A percentile compares a stretch with the other conserved stretches of the same genome.
phyloP scores from a whole-genome alignment of 1,140 invertebrate genomes.

The Hylaeus anthracinus region DNA sequence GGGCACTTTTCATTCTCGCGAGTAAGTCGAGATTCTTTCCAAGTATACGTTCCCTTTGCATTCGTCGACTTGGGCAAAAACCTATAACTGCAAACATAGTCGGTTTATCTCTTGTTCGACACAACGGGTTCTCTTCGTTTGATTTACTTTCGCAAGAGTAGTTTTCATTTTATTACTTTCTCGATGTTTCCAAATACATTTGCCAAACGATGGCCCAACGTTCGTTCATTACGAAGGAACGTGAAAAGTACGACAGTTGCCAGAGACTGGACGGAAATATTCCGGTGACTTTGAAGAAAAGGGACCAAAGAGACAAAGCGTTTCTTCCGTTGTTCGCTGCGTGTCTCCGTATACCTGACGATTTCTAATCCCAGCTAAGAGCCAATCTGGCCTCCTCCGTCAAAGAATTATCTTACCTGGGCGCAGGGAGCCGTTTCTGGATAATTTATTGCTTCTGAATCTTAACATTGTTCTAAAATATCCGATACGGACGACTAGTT shows the following conservation, averaged over 20 bases:
- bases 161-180: too few relatives aligned
- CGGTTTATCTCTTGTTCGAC: too few relatives aligned
- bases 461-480: constrained; percentile 70
- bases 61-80: too few relatives aligned
- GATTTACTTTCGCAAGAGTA: too few relatives aligned
- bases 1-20: neutral
- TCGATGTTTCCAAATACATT: too few relatives aligned
- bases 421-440: constrained; percentile 58
- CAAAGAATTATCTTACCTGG: constrained; percentile 67
- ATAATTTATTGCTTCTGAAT: constrained; percentile 76
- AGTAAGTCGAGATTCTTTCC: too few relatives aligned
- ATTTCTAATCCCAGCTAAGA: constrained; percentile 61
- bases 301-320: neutral
- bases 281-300: neutral
- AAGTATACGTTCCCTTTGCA: too few relatives aligned
- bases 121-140: too few relatives aligned
- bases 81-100: too few relatives aligned
- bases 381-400: constrained; percentile 13
- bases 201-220: too few relatives aligned
- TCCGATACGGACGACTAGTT: constrained; percentile 58
- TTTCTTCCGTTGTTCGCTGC: neutral
- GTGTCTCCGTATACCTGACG: constrained; percentile 39
- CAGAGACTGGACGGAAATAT: neutral
- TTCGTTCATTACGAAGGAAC: too few relatives aligned
- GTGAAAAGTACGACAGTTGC: neutral